Evolutionary conservation across 2,797 vertebrate genomes (phyloP).

Genomic region (Dermochelys coriacea): DNA sequence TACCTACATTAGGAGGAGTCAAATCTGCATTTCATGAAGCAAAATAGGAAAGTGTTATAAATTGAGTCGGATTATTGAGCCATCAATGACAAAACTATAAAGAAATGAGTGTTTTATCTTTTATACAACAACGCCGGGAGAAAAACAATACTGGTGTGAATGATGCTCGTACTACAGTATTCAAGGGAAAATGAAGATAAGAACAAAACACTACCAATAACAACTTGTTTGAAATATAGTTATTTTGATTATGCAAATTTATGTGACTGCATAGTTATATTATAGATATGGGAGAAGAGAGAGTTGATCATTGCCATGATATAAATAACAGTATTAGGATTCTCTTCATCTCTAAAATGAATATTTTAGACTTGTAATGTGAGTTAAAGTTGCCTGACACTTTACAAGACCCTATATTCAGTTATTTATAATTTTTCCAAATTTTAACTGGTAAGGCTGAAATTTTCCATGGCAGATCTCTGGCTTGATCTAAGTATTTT

Average conservation of each 20-base stretch:
- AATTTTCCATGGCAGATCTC: background rate
- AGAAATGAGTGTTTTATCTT: slow-evolving; percentile 56
- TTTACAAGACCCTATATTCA: background rate
- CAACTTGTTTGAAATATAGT: slow-evolving; percentile 30
- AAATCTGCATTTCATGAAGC: slow-evolving; percentile 86
- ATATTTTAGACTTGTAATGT: background rate
- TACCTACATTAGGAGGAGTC: slow-evolving; percentile 90
- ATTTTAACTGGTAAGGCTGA: background rate
- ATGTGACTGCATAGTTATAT: background rate
- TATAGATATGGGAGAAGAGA: background rate
- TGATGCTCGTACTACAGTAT: slow-evolving; percentile 21
- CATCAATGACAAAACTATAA: slow-evolving; percentile 69
- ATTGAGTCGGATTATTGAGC: slow-evolving; percentile 78
- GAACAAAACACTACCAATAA: slow-evolving; percentile 20
- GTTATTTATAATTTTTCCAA: background rate
- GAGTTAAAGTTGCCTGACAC: background rate
- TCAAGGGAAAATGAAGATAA: background rate
- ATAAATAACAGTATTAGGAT: background rate
- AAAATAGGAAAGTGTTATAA: slow-evolving; percentile 84
- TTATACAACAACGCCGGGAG: slow-evolving; percentile 29
- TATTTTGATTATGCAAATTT: slow-evolving; percentile 2
- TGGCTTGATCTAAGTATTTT: background rate
- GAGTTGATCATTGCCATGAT: slow-evolving; percentile 14
- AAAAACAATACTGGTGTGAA: slow-evolving; percentile 50
- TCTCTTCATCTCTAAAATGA: background rate